Evolutionary conservation across 2,888 invertebrate genomes (phyloP), one percentile per base, ranked within the genome.

Genomic region (Allophyes oxyacanthae): DNA sequence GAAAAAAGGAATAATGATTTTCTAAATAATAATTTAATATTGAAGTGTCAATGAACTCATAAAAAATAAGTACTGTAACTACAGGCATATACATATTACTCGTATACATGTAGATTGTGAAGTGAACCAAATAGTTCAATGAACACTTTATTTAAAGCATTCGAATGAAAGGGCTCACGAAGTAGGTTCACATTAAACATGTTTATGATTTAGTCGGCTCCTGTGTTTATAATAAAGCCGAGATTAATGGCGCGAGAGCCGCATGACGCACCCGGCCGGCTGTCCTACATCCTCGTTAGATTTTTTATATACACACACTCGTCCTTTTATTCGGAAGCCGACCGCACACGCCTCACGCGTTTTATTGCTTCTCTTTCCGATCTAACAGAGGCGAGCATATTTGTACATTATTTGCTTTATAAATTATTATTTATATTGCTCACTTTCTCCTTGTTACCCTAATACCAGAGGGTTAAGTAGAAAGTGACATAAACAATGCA

Each of bases 161-260:
- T 78, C 70, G 68, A 80, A 82, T 72, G 79, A 78, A 81, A 80
- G 75, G 76, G 76, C 76, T 77, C 60, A 52, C 51, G 58, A 75
- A 81, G 79, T 77, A 75, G 56, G 62, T 62, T 51, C 66, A 64
- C 80, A 82, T 86, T 86, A 87, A 88, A 82, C 78, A 83, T 88
- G 89, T 90, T 91, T 91, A 91, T 89, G 89, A 91, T 91, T 89
- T 84, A 88, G 86, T 83, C 82, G 70, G 84, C 83, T 83, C 75
- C 85, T 82, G 83, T 90, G 90, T 91, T 91, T 91, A 92, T 90
- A 91, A 90, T 91, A 91, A 90, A 90, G 84, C 82, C 65, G 79
- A 86, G 88, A 92, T 92, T 90, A 89, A 92, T 91, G 90, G 83
- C 72, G 72, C 75, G 81, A 75, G 79, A 71, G 81, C 73, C 77